These are phyloP conservation scores for Rhinolophus sinicus DNA, from an alignment of 2,113 vertebrate genomes.

Conservation along the genomic window DNA sequence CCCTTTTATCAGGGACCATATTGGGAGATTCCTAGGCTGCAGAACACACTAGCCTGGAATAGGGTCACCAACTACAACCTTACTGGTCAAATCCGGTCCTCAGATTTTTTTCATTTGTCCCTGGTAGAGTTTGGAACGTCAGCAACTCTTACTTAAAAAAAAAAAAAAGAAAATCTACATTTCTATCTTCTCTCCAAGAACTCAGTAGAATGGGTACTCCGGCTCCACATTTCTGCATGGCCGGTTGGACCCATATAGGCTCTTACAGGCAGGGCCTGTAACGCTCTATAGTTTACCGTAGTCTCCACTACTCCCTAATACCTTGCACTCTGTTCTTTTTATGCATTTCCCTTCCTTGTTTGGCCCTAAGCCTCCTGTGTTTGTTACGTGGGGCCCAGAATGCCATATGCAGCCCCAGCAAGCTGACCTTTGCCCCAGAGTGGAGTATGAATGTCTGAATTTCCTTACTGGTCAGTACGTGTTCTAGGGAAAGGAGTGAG, in stretches of 20 bases:
- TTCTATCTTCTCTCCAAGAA: neutral
- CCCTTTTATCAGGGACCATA: neutral
- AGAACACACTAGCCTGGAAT: neutral
- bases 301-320: neutral
- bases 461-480: neutral
- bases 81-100: neutral
- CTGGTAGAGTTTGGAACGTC: neutral
- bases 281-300: accelerated
- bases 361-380: neutral
- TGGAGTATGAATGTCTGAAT: neutral
- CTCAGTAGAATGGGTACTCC: neutral
- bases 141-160: neutral
- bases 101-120: neutral
- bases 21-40: neutral
- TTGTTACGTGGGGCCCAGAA: neutral
- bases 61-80: neutral
- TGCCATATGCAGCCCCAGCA: accelerated
- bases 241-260: no score
- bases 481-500: neutral
- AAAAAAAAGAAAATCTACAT: no score
- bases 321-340: neutral
- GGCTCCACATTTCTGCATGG: neutral
- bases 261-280: neutral
- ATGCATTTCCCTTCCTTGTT: neutral
- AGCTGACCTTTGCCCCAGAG: neutral